phyloP scores from a whole-genome alignment of 64 coral and sea anemone genomes.

The Montipora cactus region DNA sequence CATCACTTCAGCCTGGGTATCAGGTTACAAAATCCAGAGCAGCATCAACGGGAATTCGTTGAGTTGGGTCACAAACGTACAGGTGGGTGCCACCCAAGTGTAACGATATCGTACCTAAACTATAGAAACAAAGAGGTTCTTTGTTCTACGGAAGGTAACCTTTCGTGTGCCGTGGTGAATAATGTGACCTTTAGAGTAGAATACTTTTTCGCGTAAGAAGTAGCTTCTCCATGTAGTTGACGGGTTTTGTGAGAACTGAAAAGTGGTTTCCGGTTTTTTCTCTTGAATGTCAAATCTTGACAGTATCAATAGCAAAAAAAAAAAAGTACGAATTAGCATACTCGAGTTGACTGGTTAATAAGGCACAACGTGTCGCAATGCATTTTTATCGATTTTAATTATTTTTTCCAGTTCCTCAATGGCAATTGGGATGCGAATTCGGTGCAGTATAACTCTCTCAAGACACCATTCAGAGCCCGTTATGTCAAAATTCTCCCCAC shows the following conservation, averaged over 20 bases:
- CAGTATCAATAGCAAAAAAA: too few species aligned
- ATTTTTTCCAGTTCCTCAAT: conserved; percentile 48
- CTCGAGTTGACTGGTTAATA: not conserved
- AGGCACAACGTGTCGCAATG: not conserved
- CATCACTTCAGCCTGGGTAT: conserved; percentile 29
- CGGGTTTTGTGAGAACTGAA: too few species aligned
- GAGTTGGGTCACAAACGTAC: conserved; percentile 5
- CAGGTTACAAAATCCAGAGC: conserved; percentile 35
- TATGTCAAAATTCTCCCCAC: conserved; percentile 47
- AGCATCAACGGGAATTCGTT: not conserved
- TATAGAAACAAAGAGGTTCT: too few species aligned
- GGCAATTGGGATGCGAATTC: conserved; percentile 74
- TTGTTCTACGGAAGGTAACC: too few species aligned
- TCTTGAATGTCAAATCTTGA: too few species aligned
- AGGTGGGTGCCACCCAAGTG: not conserved
- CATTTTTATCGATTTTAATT: not conserved
- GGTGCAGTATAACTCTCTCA: conserved; percentile 60
- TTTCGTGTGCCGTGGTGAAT: too few species aligned
- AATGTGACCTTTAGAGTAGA: too few species aligned
- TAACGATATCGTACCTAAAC: too few species aligned
- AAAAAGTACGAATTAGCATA: too few species aligned
- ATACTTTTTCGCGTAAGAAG: too few species aligned
- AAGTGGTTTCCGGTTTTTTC: too few species aligned
- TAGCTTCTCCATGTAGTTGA: too few species aligned
- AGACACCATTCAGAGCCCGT: conserved; percentile 32